Conservation (phyloP, 2,888 invertebrate species). For the Proisotoma minuta region DNA sequence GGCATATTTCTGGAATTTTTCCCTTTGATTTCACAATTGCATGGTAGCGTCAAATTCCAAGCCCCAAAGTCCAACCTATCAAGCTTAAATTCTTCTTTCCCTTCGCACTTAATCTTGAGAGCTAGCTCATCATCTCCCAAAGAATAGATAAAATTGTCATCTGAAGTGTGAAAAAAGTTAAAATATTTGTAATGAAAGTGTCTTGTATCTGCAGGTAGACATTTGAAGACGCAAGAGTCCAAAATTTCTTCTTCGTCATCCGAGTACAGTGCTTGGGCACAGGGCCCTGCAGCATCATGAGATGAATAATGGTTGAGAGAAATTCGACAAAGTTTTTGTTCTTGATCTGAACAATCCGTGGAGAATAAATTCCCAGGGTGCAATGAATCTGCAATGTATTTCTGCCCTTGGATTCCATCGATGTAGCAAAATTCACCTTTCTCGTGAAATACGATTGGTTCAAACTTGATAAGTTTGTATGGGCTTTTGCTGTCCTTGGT, state of each 20-base stretch:
- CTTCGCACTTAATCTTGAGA: constrained; percentile 1
- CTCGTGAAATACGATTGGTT: constrained; percentile 10
- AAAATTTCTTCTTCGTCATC: constrained; percentile 24
- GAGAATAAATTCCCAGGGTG: constrained; percentile 5
- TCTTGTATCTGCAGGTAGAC: constrained; percentile 2
- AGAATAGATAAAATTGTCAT: constrained; percentile 10
- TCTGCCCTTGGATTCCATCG: constrained; percentile 15
- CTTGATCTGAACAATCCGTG: constrained; percentile 3
- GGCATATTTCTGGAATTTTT: not conserved
- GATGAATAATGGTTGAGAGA: constrained; percentile 7
- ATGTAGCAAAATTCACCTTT: constrained; percentile 17
- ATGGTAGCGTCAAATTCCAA: constrained; percentile 16
- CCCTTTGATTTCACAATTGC: constrained; percentile 11
- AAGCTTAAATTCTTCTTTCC: not conserved
- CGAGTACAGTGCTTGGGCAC: constrained; percentile 17
- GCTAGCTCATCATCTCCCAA: not conserved
- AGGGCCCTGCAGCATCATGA: constrained; percentile 17
- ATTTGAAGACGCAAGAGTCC: constrained; percentile 19
- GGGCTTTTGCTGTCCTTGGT: not conserved
- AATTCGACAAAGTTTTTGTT: not conserved
- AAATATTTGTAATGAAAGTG: not conserved
- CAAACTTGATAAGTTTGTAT: constrained; percentile 3
- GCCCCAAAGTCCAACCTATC: constrained; percentile 9
- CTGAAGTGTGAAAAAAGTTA: not conserved
- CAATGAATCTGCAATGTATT: not conserved